Evolutionary conservation across 2,888 invertebrate genomes (phyloP).

Genomic region (Ametastegia equiseti): DNA sequence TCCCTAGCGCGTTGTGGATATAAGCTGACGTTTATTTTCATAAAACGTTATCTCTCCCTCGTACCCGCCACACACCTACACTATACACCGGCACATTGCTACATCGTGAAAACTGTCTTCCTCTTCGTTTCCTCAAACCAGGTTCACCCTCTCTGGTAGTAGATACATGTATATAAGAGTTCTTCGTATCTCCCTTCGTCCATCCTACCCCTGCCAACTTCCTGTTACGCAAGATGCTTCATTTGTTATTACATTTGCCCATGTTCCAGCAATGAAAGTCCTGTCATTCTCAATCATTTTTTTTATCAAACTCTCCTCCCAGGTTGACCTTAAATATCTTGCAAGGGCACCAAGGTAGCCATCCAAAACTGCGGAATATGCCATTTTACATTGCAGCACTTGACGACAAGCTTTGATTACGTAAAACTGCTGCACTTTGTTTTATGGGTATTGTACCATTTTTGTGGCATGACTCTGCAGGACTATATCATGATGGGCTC

Average conservation of each 20-base stretch:
- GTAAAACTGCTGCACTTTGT: background rate
- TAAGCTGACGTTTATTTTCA: conserved; percentile 49
- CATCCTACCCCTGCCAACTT: background rate
- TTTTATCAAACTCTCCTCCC: background rate
- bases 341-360: background rate
- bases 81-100: conserved; percentile 9
- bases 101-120: conserved; percentile 30
- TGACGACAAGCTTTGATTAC: too few species aligned
- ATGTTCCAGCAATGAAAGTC: background rate
- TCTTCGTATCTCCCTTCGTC: conserved; percentile 13
- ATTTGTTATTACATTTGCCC: background rate
- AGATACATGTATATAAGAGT: background rate
- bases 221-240: conserved; percentile 19
- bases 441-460: too few species aligned
- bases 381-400: too few species aligned
- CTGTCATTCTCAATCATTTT: background rate
- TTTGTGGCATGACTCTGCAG: too few species aligned
- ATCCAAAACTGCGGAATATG: background rate
- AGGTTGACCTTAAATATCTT: background rate
- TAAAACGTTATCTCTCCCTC: conserved; percentile 47
- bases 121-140: conserved; percentile 4
- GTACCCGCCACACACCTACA: background rate
- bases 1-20: conserved; percentile 42
- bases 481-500: too few species aligned
- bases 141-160: background rate